Evolutionary conservation across 2,888 invertebrate species (phyloP).

Genomic region (Escarpia spicata): DNA sequence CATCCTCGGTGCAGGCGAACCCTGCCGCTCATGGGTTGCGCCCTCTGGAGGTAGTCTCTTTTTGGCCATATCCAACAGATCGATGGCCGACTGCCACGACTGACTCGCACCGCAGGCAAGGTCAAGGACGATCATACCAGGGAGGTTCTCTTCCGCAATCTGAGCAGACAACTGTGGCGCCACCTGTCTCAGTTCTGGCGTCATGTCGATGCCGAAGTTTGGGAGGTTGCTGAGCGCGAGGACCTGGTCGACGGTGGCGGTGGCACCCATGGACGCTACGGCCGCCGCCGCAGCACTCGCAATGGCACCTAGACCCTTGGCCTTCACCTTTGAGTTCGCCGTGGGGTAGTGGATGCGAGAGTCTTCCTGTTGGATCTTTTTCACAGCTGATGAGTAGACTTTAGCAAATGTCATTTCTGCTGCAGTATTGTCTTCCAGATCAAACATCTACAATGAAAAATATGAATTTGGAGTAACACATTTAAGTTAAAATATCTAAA

Average conservation of each 20-base stretch:
- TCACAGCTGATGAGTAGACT: slow-evolving; percentile 48
- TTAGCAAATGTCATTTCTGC: slow-evolving; percentile 57
- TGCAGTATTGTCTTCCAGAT: slow-evolving; percentile 52
- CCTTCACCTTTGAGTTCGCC: neutral
- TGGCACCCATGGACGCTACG: slow-evolving; percentile 53
- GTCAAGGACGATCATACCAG: slow-evolving; percentile 55
- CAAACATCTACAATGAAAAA: slow-evolving; percentile 52
- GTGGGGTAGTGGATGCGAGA: neutral
- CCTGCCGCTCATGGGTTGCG: neutral
- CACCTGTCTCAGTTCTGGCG: slow-evolving; percentile 20
- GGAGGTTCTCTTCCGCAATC: slow-evolving; percentile 31
- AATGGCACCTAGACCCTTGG: slow-evolving; percentile 29
- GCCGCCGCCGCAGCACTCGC: slow-evolving; percentile 48
- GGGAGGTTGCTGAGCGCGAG: slow-evolving; percentile 36
- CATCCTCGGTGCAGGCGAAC: neutral
- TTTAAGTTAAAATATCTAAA: neutral
- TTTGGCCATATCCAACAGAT: slow-evolving; percentile 50
- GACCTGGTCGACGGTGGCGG: slow-evolving; percentile 55
- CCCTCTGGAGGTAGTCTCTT: slow-evolving; percentile 26
- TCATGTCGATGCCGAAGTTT: slow-evolving; percentile 13
- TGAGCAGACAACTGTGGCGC: slow-evolving; percentile 8
- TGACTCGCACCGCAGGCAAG: slow-evolving; percentile 52
- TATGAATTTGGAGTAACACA: neutral
- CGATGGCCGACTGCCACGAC: slow-evolving; percentile 54
- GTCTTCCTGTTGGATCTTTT: slow-evolving; percentile 44